Evolutionary conservation across 2,888 invertebrate species (phyloP).

Genomic region (Nebria salina): DNA sequence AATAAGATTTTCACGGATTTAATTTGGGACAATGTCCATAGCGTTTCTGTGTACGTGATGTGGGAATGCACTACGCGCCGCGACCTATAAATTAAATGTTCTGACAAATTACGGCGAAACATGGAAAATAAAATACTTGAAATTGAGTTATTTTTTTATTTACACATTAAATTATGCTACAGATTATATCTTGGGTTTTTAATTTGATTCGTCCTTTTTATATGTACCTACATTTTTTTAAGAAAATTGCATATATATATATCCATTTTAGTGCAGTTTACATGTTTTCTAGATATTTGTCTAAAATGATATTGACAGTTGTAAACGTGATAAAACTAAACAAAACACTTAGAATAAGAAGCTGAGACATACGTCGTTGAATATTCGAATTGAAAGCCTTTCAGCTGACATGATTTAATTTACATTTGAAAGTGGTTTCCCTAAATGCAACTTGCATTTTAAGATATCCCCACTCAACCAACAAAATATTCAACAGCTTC

Average conservation of each 20-base stretch:
- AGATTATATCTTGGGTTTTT: constrained; percentile 20
- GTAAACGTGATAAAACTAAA: constrained; percentile 19
- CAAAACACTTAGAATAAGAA: constrained; percentile 22
- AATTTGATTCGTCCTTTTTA: not conserved
- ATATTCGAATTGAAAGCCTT: constrained; percentile 2
- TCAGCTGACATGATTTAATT: constrained; percentile 44
- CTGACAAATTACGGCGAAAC: constrained; percentile 38
- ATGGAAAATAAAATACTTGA: constrained; percentile 35
- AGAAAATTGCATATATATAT: not conserved
- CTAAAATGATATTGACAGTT: constrained; percentile 25
- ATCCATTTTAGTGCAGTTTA: constrained; percentile 3
- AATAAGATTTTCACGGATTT: constrained; percentile 40
- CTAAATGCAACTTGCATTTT: constrained; percentile 47
- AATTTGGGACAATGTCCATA: constrained; percentile 36
- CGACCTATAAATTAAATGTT: constrained; percentile 35
- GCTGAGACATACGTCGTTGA: not conserved
- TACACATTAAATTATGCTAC: constrained; percentile 12
- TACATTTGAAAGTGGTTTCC: constrained; percentile 46
- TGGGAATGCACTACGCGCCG: constrained; percentile 14
- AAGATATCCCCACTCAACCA: constrained; percentile 20
- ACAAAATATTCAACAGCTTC: not conserved
- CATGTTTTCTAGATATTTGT: not conserved
- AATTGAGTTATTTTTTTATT: constrained; percentile 31
- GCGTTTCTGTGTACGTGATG: not conserved
- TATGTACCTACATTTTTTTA: constrained; percentile 5